Conservation (phyloP, 2,113 vertebrate species). For the Eretmochelys imbricata region DNA sequence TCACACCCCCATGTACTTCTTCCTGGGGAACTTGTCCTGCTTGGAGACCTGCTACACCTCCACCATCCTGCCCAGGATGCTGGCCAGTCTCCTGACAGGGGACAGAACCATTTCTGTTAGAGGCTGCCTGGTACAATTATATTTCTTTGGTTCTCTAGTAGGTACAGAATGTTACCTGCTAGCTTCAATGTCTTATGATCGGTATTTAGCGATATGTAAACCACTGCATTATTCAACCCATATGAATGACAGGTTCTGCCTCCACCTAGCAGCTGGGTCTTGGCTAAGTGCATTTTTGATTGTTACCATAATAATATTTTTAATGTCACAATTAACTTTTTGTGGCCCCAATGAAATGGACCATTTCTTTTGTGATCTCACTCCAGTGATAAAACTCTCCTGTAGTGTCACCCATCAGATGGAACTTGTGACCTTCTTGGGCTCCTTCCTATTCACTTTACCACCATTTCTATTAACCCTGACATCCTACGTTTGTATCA, state of each 20-base stretch:
- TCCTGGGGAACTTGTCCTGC: conserved; percentile 56
- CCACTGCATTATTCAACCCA: conserved; percentile 18
- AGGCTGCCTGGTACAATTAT: conserved; percentile 42
- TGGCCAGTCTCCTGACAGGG: background rate
- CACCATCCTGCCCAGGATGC: conserved; percentile 18
- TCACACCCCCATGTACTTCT: background rate
- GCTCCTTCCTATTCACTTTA: background rate
- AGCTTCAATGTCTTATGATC: conserved; percentile 51
- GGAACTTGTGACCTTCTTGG: conserved; percentile 20
- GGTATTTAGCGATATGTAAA: conserved; percentile 29
- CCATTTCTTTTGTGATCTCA: conserved; percentile 59
- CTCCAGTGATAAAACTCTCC: conserved; percentile 50
- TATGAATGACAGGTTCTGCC: conserved; percentile 36
- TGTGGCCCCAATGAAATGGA: conserved; percentile 48
- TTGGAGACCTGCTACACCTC: conserved; percentile 57
- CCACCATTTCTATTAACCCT: background rate
- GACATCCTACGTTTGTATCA: background rate
- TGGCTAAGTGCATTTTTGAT: conserved; percentile 44
- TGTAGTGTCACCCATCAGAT: conserved; percentile 4
- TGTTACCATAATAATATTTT: background rate
- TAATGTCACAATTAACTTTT: conserved; percentile 16
- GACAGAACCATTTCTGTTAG: background rate
- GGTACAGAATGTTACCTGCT: conserved; percentile 36
- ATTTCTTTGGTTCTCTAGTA: conserved; percentile 38
- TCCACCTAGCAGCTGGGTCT: background rate